Evolutionary conservation across 2,888 invertebrate species (phyloP).

Genomic region (Adelphocoris suturalis): DNA sequence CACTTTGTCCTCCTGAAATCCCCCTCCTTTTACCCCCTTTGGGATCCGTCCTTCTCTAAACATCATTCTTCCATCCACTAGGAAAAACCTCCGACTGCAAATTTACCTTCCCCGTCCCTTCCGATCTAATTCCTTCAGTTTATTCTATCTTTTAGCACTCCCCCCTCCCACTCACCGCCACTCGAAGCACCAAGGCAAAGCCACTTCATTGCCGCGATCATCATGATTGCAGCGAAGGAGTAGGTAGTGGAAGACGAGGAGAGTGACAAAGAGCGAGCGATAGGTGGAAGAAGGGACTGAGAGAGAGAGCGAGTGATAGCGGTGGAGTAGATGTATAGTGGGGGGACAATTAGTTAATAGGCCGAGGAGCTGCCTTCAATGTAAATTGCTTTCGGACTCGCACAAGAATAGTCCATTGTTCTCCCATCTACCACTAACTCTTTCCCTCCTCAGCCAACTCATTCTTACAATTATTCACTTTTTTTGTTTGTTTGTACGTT

Average conservation of each 20-base stretch:
- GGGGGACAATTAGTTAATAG: constrained; percentile 51
- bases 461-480: constrained; percentile 49
- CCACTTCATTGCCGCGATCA: constrained; percentile 24
- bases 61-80: not conserved
- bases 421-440: constrained; percentile 34
- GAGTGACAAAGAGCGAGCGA: not conserved
- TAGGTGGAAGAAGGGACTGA: too few species aligned
- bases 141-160: not conserved
- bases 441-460: constrained; percentile 5
- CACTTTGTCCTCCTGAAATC: too few species aligned
- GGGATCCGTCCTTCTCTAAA: not conserved
- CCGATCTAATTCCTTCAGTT: not conserved
- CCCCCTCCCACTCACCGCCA: not conserved
- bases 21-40: not conserved
- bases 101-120: not conserved
- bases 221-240: not conserved
- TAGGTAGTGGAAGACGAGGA: not conserved
- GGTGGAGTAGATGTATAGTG: too few species aligned
- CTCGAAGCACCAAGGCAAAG: not conserved
- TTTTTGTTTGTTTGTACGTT: not conserved
- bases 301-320: too few species aligned
- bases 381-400: constrained; percentile 16
- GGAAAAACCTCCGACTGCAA: not conserved
- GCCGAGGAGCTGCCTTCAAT: constrained; percentile 21
- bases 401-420: constrained; percentile 35